Conservation (phyloP, 2,888 invertebrate genomes). For the Epirrhoe tristata region DNA sequence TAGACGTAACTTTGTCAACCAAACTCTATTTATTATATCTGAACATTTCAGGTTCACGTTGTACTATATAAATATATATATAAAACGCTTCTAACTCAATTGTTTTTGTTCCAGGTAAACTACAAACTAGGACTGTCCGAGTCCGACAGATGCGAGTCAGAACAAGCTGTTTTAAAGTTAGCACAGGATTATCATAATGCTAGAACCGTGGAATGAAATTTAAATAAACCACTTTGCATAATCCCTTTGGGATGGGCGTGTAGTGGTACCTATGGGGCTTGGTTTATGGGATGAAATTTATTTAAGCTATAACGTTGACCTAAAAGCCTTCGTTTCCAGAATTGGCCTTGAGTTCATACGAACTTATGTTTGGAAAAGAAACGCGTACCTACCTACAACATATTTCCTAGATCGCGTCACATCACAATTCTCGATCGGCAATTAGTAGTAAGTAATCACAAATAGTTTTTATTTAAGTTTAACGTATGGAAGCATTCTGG, state of each 20-base stretch:
- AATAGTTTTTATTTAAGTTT: too few species aligned
- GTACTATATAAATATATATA: not conserved
- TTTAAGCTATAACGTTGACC: too few species aligned
- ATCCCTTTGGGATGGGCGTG: constrained; percentile 36
- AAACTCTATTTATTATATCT: constrained; percentile 1
- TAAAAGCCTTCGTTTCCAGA: too few species aligned
- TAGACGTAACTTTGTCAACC: not conserved
- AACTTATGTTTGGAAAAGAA: too few species aligned
- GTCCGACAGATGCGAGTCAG: constrained; percentile 13
- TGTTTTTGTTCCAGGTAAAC: constrained; percentile 44
- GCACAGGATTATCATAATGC: constrained; percentile 50
- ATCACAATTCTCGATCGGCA: too few species aligned
- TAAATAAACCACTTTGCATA: constrained; percentile 56
- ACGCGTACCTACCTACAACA: too few species aligned
- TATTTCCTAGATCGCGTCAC: too few species aligned
- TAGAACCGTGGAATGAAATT: constrained; percentile 50
- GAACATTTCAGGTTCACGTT: constrained; percentile 20
- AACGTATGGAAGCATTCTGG: too few species aligned
- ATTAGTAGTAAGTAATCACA: too few species aligned
- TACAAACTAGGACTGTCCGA: constrained; percentile 19
- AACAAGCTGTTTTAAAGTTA: constrained; percentile 41
- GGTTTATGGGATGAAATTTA: not conserved
- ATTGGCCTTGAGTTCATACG: too few species aligned
- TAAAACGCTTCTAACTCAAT: constrained; percentile 24
- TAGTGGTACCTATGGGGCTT: constrained; percentile 9